Percentiles rank a stretch among this genome's conserved stretches.
These are phyloP conservation scores for Pituophis catenifer DNA, from an alignment of 2,113 vertebrate species.

Conservation along the genomic window DNA sequence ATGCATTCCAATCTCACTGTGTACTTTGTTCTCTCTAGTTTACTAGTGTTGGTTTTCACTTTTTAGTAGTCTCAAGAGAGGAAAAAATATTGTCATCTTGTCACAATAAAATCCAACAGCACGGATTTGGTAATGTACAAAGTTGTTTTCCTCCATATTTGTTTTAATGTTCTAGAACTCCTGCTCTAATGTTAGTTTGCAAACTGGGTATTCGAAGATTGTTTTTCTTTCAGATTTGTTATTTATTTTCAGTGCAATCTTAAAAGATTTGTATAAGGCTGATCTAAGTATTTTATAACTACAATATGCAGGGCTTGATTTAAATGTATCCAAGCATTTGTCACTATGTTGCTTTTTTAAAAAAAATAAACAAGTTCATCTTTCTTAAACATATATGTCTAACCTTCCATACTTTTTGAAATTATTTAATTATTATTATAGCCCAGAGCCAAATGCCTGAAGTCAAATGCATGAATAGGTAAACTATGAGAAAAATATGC, in stretches of 20 bases:
- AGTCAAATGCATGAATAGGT: not conserved
- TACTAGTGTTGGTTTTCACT: constrained; percentile 26
- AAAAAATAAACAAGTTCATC: not conserved
- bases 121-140: constrained; percentile 55
- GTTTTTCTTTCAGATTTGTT: constrained; percentile 30
- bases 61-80: constrained; percentile 7
- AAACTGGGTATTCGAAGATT: not conserved
- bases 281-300: not conserved
- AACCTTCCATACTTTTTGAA: not conserved
- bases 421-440: not conserved
- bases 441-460: not conserved
- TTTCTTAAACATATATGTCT: not conserved
- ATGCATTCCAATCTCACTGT: constrained; percentile 47
- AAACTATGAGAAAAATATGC: not conserved
- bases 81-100: constrained; percentile 2
- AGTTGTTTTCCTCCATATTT: constrained; percentile 24
- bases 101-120: constrained; percentile 37
- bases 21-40: constrained; percentile 72
- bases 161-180: not conserved
- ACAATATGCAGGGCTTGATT: not conserved
- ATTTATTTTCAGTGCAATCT: rapidly evolving
- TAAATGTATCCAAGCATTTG: not conserved
- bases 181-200: not conserved
- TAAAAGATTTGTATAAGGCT: constrained; percentile 41
- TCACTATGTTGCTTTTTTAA: not conserved